phyloP scores from a whole-genome alignment of 2,797 vertebrate species.

The Allochrocebus solatus region DNA sequence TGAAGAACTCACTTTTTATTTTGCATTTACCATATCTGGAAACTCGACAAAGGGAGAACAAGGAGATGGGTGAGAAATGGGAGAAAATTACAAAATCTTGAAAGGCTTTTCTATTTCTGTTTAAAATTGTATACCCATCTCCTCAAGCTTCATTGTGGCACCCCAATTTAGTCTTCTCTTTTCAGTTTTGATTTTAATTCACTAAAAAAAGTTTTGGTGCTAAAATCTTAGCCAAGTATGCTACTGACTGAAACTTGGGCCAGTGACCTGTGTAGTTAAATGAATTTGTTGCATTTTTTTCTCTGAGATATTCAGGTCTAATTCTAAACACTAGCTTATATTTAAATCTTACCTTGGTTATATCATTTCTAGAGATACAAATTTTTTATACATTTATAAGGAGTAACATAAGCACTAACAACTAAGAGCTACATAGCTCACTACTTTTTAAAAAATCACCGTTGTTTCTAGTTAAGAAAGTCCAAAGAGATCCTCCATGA shows the following conservation, averaged over 20 bases:
- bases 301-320: not conserved
- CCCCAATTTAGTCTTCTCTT: not conserved
- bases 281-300: not conserved
- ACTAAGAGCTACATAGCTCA: not conserved
- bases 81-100: not conserved
- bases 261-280: not conserved
- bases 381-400: not conserved
- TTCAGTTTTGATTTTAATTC: constrained; percentile 37
- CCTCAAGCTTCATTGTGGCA: not conserved
- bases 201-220: not conserved
- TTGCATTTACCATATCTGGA: not conserved
- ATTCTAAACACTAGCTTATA: not conserved
- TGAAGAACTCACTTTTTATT: not conserved
- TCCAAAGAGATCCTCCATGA: not conserved
- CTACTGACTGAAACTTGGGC: not conserved
- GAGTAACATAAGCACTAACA: not conserved
- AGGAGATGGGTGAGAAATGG: not conserved
- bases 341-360: not conserved
- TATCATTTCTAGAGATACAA: not conserved
- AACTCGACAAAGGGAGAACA: not conserved
- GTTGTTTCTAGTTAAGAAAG: constrained; percentile 17
- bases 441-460: not conserved
- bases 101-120: not conserved
- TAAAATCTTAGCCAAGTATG: constrained; percentile 16
- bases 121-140: not conserved